phyloP scores from a whole-genome alignment of 2,888 invertebrate genomes.

The Eupelmus urozonus region DNA sequence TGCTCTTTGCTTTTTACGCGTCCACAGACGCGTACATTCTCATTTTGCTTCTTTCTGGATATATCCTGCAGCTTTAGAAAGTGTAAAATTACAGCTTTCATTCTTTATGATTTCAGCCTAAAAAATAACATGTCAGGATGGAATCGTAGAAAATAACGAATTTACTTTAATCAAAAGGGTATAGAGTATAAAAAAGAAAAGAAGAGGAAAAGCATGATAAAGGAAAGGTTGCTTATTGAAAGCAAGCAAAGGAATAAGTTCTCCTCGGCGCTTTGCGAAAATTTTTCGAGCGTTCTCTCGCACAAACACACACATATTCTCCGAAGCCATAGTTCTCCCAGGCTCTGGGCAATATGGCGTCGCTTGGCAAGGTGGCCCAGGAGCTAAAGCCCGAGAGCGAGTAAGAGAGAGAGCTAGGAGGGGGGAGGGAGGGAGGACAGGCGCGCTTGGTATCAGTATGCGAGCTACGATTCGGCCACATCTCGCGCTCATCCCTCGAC shows the following conservation, averaged over 20 bases:
- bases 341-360: constrained; percentile 37
- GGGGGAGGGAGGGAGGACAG: constrained; percentile 14
- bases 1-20: background rate
- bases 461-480: constrained; percentile 77
- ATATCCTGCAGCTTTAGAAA: too few relatives aligned
- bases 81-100: constrained; percentile 27
- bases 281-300: too few relatives aligned
- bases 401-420: background rate
- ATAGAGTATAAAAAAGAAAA: too few relatives aligned
- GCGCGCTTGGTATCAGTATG: constrained; percentile 74
- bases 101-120: background rate
- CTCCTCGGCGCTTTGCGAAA: too few relatives aligned
- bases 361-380: constrained; percentile 14
- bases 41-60: too few relatives aligned
- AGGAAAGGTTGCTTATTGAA: constrained; percentile 6
- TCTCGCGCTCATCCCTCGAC: constrained; percentile 77
- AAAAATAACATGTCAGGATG: too few relatives aligned
- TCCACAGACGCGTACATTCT: background rate
- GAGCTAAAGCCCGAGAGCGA: background rate
- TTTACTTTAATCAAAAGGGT: too few relatives aligned
- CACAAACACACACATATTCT: background rate
- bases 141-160: too few relatives aligned
- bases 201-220: too few relatives aligned
- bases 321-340: background rate
- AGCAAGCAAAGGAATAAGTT: background rate